A percentile compares a stretch with the other conserved stretches of the same genome.
These are phyloP conservation scores for Bufo bufo DNA, from an alignment of 2,113 vertebrate genomes.

Conservation along the genomic window DNA sequence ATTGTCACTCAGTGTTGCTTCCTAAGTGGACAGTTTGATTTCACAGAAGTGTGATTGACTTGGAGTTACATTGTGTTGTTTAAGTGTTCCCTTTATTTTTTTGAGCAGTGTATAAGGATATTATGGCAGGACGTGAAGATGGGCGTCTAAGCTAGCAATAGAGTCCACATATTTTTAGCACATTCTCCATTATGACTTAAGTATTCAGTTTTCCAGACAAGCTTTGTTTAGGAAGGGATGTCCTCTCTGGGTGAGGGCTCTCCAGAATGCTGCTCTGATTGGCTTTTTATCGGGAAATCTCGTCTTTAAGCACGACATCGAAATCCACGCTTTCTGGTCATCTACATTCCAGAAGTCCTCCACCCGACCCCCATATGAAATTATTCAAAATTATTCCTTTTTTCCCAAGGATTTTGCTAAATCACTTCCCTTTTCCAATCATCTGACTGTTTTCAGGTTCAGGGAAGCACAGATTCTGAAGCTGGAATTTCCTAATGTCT, in stretches of 20 bases:
- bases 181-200: background rate
- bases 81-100: no score
- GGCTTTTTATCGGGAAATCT: conserved; percentile 17
- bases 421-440: conserved; percentile 25
- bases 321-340: background rate
- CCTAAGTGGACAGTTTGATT: no score
- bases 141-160: background rate
- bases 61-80: no score
- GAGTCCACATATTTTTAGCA: background rate
- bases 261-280: background rate
- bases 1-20: no score
- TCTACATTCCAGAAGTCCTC: background rate
- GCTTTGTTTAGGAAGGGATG: conserved; percentile 43
- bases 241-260: background rate
- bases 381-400: background rate
- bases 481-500: conserved; percentile 11
- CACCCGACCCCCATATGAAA: background rate
- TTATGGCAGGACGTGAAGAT: no score
- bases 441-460: background rate
- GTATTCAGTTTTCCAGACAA: conserved; percentile 20
- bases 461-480: background rate
- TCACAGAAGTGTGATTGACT: no score
- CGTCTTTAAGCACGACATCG: background rate
- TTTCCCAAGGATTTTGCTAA: conserved; percentile 15
- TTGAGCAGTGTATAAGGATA: no score